Percentiles rank a stretch among this genome's conserved stretches.
phyloP scores from a whole-genome alignment of 2,797 vertebrate genomes.

The Sebastes miniatus region DNA sequence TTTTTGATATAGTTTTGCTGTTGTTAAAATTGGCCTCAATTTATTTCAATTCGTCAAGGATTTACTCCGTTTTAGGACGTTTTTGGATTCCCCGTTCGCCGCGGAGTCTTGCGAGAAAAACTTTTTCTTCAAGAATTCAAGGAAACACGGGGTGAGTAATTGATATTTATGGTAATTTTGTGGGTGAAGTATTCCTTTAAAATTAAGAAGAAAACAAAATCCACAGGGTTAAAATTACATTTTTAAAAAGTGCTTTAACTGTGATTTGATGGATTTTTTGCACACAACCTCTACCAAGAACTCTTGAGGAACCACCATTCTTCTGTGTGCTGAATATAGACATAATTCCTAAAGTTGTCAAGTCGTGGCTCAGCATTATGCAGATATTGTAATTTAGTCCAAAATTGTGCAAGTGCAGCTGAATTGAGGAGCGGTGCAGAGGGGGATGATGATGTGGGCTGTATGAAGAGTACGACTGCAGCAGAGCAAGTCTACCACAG shows the following conservation, averaged over 20 bases:
- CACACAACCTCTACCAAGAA: slow-evolving; percentile 2
- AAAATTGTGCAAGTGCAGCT: slow-evolving; percentile 50
- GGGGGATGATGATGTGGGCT: not conserved
- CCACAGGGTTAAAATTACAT: not conserved
- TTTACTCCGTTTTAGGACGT: not conserved
- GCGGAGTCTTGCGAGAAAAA: not conserved
- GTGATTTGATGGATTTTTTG: not conserved
- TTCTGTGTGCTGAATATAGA: slow-evolving; percentile 16
- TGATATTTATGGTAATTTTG: not conserved
- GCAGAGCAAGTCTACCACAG: not conserved
- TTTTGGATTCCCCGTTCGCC: not conserved
- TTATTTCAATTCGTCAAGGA: not conserved
- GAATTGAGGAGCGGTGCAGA: slow-evolving; percentile 45
- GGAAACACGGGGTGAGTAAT: not conserved
- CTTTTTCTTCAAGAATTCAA: not conserved
- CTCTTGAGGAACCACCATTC: slow-evolving; percentile 31
- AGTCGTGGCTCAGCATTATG: slow-evolving; percentile 54
- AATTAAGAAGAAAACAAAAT: not conserved
- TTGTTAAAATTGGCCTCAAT: not conserved
- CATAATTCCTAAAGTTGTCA: slow-evolving; percentile 46
- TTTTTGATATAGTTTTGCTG: too few relatives aligned
- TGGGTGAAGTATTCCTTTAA: not conserved
- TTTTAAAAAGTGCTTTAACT: not conserved
- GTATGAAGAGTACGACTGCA: not conserved
- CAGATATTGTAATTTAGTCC: slow-evolving; percentile 42